These are phyloP conservation scores for Gallinago solitaria DNA, from an alignment of 2,797 vertebrate genomes.

Conservation along the genomic window DNA sequence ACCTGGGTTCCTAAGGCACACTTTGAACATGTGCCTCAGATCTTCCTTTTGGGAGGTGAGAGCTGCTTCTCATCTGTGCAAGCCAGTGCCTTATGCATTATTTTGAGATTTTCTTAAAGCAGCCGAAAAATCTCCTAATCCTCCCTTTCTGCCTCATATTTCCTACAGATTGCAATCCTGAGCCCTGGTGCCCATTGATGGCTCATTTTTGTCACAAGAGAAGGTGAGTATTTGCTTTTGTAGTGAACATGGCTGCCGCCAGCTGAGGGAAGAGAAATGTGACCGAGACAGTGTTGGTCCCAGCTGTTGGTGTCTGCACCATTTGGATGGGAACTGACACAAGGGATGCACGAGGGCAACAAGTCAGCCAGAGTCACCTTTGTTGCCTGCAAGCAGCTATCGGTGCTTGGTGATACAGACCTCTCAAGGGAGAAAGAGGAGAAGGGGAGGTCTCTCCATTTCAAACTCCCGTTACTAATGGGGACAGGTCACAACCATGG, in stretches of 20 bases:
- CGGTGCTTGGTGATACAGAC: not conserved
- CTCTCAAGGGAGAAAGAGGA: constrained; percentile 8
- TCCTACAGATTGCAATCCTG: not conserved
- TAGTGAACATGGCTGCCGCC: not conserved
- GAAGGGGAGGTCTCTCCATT: not conserved
- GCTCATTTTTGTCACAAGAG: not conserved
- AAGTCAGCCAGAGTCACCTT: not conserved
- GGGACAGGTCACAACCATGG: constrained; percentile 21
- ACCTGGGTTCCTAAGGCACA: not conserved
- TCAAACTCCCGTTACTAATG: constrained; percentile 49
- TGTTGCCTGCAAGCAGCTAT: not conserved
- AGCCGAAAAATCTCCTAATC: not conserved
- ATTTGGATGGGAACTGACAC: not conserved
- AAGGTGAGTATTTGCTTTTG: not conserved
- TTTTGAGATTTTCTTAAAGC: not conserved
- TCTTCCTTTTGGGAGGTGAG: not conserved
- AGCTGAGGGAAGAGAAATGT: not conserved
- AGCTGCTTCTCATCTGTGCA: not conserved
- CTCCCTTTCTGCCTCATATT: not conserved
- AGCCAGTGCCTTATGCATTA: not conserved
- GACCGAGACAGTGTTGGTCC: not conserved
- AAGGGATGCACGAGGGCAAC: not conserved
- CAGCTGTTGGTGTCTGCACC: not conserved
- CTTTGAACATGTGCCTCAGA: constrained; percentile 13
- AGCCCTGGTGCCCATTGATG: not conserved